phyloP scores from a whole-genome alignment of 2,113 vertebrate genomes.

The Phaethon lepturus region DNA sequence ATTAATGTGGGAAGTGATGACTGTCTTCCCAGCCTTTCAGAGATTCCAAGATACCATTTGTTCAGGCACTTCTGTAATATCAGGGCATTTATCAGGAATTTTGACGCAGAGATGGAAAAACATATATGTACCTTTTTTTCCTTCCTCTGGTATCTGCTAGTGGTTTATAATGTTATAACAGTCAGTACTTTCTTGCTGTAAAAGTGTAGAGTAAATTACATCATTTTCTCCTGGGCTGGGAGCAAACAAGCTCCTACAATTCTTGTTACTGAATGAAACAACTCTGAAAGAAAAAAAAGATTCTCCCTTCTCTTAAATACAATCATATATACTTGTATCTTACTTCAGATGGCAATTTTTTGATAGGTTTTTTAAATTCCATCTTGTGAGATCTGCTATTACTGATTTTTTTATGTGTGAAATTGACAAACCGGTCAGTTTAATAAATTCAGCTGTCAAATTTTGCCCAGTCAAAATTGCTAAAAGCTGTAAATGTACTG shows the following conservation, averaged over 20 bases:
- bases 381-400: conserved; percentile 62
- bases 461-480: conserved; percentile 73
- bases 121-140: not conserved
- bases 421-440: conserved; percentile 78
- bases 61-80: not conserved
- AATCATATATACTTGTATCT: conserved; percentile 42
- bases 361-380: conserved; percentile 67
- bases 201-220: conserved; percentile 1
- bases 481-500: conserved; percentile 73
- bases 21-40: conserved; percentile 2
- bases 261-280: conserved; percentile 17
- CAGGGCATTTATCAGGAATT: not conserved
- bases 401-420: conserved; percentile 69
- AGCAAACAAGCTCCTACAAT: not conserved
- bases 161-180: not conserved
- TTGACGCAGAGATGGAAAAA: not conserved
- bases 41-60: not conserved
- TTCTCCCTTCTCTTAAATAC: not conserved
- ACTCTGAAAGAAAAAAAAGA: conserved; percentile 46
- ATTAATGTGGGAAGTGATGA: not conserved
- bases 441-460: conserved; percentile 79
- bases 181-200: not conserved
- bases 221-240: conserved; percentile 10
- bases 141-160: not conserved
- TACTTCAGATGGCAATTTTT: conserved; percentile 52